Base-by-base conservation (phyloP, 1,140 invertebrate species). In the Cyclargus thomasi region DNA sequence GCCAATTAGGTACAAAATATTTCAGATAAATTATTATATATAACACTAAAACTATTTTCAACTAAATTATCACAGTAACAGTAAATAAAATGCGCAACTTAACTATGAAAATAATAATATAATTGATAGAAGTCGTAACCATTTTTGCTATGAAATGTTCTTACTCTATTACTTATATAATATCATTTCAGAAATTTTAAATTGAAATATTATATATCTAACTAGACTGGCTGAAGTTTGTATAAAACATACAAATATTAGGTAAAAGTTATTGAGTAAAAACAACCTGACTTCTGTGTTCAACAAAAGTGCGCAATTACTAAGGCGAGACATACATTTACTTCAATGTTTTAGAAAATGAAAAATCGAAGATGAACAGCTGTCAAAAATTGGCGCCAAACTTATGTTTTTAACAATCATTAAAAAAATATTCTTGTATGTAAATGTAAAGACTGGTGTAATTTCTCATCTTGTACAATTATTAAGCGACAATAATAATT, bases 51-150 rank as follows among this genome's bases (percentile, higher is more conserved):
- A 17, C 47, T 73, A 74, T 76, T 74, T 78, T 79, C 78, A 81
- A 81, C 71, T 76, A 75, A 53, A 66, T 53, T 86, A 86, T 86
- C 86, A 88, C 86, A 88, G 86, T 82, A 75, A 77, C 74, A 74
- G 76, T 83, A 85, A 83, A 82, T 69, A 70, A 88, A 86, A 86
- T 86, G 84, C 83, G 79, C 10, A 22, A 53, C 23, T 66, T 29
- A 47, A 14, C 14, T 47, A 47, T 47, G 39, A 47, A 47, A 16
- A 14, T 11, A 47, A 47, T 1, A 47, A 7, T 16, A 47, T 0
- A 47, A 47, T 14, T 47, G 0, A 47, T 47, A 14, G 0, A 47
- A 47, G 14, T 47, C 14, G 4, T 47, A 16, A 47, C 39, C 36
- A 39, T 11, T 47, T 14, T 47, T 47, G 14, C 39, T 11, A 14